Evolutionary conservation across 2,113 vertebrate species (phyloP).

Genomic region (Neogale vison): DNA sequence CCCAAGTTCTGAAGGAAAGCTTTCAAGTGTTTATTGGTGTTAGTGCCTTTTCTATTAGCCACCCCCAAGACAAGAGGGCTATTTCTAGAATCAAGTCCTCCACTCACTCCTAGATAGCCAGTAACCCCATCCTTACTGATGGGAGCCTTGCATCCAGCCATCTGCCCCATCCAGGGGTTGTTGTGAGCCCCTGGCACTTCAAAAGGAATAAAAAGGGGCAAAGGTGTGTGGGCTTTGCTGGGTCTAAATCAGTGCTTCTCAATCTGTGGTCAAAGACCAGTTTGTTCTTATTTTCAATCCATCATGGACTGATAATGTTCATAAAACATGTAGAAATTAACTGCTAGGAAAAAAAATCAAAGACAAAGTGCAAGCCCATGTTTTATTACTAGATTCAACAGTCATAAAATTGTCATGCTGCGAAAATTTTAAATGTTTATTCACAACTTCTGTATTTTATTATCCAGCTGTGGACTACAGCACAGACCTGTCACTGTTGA

Average conservation of each 20-base stretch:
- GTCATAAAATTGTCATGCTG: conserved; percentile 11
- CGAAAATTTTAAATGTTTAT: background rate
- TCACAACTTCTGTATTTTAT: background rate
- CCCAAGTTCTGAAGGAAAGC: background rate
- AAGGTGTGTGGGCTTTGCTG: background rate
- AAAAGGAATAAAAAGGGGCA: background rate
- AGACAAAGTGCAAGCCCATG: conserved; percentile 32
- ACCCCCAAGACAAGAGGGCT: background rate
- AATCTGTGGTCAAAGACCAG: background rate
- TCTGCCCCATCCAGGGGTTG: background rate
- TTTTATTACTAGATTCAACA: background rate
- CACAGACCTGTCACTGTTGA: background rate
- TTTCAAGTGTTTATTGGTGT: background rate
- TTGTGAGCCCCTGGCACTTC: background rate
- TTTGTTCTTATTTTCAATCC: background rate
- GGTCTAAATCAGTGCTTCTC: background rate
- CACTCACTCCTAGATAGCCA: background rate
- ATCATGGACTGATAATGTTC: background rate
- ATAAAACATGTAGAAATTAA: background rate
- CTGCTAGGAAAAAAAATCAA: conserved; percentile 11
- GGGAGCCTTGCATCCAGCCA: background rate
- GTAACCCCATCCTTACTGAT: background rate
- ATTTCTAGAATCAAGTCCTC: background rate
- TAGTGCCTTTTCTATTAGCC: background rate
- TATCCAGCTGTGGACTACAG: background rate